Base-by-base conservation (phyloP, 2,888 invertebrate genomes). In the Synanthedon tipuliformis region DNA sequence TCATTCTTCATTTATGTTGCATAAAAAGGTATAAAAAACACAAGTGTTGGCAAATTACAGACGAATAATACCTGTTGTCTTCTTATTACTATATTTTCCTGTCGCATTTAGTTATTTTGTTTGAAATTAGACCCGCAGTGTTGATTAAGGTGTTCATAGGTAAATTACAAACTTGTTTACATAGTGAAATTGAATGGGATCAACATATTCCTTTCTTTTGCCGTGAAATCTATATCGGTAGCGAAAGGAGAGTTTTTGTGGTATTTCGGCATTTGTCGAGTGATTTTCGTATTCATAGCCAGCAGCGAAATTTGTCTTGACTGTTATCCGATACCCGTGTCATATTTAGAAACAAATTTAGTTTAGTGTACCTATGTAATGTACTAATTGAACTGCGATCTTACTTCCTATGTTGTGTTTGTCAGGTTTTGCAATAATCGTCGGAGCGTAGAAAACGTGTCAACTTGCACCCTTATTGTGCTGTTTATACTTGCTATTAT, bases 361-460 rank as follows among this genome's bases (percentile, higher is more conserved):
- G 16, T 49, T 15, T 16, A 15, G 16, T 49, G 11, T 23, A 45
- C 15, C 13, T 45, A 16, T 45, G 3, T 49, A 13, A 16, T 45
- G 3, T 49, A 13, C 13, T 10, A 49, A 49, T 49, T 5, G 13
- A 16, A 8, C 23, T 49, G n/a, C 49, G 18, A 13, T 16, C 49
- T 15, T 49, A 16, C 49, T 16, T 49, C 11, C 12, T 49, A 16
- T 12, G 16, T 49, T 49, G 16, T 49, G 62, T 64, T 69, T 69
- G 74, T 73, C 71, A 71, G 72, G 76, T 86, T 86, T 87, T 84
- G 86, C 81, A 87, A 87, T 72, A 75, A 69, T 78, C 81, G 78
- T 74, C 78, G 77, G 84, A 85, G 74, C 87, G 83, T 84, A 75
- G 80, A 83, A 86, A 84, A 74, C 74, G 83, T 87, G 86, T 85